A percentile compares a stretch with the other conserved stretches of the same genome.
Conservation (phyloP, 2,888 invertebrate species). For the Trachelus iudaicus region DNA sequence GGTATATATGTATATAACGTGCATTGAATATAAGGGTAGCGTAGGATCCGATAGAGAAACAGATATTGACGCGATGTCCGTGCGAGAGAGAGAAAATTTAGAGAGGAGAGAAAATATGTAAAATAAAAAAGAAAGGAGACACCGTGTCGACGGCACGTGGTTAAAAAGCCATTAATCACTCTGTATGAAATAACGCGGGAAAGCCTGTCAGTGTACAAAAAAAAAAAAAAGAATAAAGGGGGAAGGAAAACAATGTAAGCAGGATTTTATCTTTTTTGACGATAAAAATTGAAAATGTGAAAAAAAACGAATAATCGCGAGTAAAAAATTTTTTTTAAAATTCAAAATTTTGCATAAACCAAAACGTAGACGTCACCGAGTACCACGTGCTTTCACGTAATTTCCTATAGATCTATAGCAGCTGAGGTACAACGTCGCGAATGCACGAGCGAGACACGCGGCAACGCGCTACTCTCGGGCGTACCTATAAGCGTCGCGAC, state of each 20-base stretch:
- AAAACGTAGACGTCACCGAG: neutral
- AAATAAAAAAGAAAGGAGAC: slow-evolving; percentile 6
- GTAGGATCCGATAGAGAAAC: slow-evolving; percentile 23
- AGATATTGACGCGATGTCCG: neutral
- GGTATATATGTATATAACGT: neutral
- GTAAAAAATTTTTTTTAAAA: neutral
- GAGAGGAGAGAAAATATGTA: neutral
- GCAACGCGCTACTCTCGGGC: neutral
- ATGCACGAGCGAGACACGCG: neutral
- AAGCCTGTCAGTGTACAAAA: neutral
- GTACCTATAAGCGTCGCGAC: slow-evolving; percentile 11
- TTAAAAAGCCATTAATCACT: neutral
- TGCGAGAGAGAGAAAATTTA: neutral
- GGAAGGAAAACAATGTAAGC: neutral
- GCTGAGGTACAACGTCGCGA: neutral
- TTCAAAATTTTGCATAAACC: neutral
- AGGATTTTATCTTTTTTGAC: neutral
- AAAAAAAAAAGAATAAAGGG: neutral
- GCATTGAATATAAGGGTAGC: slow-evolving; percentile 13
- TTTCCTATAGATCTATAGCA: neutral
- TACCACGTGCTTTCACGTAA: neutral
- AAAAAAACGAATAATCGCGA: neutral
- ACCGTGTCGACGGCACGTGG: neutral
- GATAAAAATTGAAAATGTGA: neutral
- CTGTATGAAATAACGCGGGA: neutral